Base-by-base conservation (phyloP, 2,113 vertebrate species). In the Chaetodon auriga region DNA sequence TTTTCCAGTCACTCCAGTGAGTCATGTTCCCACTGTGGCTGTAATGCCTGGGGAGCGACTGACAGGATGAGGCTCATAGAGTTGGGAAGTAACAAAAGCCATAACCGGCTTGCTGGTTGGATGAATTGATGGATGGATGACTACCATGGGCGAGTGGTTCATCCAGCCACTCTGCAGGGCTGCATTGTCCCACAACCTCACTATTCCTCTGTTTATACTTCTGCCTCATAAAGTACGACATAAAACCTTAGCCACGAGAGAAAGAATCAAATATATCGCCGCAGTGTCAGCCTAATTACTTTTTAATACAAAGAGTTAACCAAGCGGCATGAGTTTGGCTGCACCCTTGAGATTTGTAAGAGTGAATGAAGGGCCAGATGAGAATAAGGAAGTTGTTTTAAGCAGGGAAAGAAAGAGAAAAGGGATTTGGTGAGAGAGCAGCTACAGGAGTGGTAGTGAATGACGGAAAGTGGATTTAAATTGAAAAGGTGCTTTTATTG, bases 241-340 rank as follows among this genome's bases (percentile, higher is more conserved):
- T 86, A 81, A 93, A 90, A 85, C 49, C 69, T 66, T 82, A 64
- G 63, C 65, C 72, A 71, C 85, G 49, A 38, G 68, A 38, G 73
- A 86, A 55, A 78, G 43, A 94, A 85, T 88, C 80, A 88, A 82
- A 82, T 46, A 57, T 70, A 58, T 66, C 15, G 19, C 73, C 66
- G 80, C 45, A 25, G 74, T 65, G 81, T 89, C 69, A 66, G 81
- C 57, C 86, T 83, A 90, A 90, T 92, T 89, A 87, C 76, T 78
- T 84, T 84, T 83, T 86, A 87, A 90, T 78, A 82, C 80, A 66
- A 84, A 83, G 87, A 86, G 62, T 73, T 86, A 91, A 90, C 84
- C 85, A 88, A 87, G 90, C 73, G 14, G 69, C 35, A 54, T 88
- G 80, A 75, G 66, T 88, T 92, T 71, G 66, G 70, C 79, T 83